Conservation (phyloP, 2,797 vertebrate genomes). For the Mormyrops boulengeri region DNA sequence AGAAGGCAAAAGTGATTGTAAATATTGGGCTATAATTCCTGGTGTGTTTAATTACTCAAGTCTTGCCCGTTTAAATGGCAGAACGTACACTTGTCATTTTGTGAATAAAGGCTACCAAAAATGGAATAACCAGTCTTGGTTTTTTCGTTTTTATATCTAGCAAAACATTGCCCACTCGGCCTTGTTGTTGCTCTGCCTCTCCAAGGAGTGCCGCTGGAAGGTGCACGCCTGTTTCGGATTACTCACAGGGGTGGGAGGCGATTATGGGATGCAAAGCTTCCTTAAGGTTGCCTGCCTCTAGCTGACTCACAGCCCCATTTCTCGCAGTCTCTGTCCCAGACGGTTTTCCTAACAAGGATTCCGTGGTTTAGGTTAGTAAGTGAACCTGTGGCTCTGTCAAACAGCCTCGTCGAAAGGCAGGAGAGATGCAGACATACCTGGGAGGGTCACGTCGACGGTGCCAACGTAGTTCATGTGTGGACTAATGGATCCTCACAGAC, state of each 20-base stretch:
- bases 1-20: slow-evolving; percentile 33
- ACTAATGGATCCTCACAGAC: not conserved
- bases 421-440: not conserved
- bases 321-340: not conserved
- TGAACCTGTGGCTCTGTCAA: not conserved
- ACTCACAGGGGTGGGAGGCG: not conserved
- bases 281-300: not conserved
- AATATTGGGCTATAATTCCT: slow-evolving; percentile 41
- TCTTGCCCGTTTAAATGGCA: slow-evolving; percentile 39
- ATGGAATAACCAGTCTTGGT: not conserved
- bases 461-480: not conserved
- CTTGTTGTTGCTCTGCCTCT: not conserved
- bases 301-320: not conserved
- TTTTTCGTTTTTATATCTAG: not conserved
- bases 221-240: not conserved
- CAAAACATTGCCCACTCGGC: not conserved
- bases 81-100: slow-evolving; percentile 33
- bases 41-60: slow-evolving; percentile 47
- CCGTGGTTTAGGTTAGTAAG: not conserved
- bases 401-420: not conserved
- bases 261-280: not conserved
- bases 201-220: not conserved
- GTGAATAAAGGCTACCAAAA: slow-evolving; percentile 38
- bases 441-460: not conserved
- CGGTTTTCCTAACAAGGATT: not conserved